Evolutionary conservation across 2,113 vertebrate genomes (phyloP).

Genomic region (Strix uralensis): DNA sequence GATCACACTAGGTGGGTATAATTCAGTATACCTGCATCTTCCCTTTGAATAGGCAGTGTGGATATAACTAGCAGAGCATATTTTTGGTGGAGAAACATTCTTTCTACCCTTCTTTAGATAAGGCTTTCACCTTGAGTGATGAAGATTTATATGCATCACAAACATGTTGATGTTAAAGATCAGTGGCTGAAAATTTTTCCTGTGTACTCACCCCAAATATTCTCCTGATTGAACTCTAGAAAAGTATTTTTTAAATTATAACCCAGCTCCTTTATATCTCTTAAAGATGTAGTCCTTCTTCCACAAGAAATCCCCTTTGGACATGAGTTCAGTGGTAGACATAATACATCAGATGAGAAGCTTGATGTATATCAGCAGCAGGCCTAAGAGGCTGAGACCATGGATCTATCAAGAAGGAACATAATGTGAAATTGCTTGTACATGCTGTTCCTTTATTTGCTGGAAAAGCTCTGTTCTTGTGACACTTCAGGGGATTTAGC

Average conservation of each 20-base stretch:
- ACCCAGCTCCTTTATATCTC: background rate
- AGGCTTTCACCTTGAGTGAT: background rate
- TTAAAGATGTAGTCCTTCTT: background rate
- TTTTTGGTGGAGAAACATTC: background rate
- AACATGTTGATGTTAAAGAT: background rate
- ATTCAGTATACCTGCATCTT: background rate
- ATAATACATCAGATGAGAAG: background rate
- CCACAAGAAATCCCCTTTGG: background rate
- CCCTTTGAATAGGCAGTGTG: background rate
- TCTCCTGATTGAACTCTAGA: background rate
- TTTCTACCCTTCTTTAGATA: background rate
- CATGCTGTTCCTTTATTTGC: constrained; percentile 22
- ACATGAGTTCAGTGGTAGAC: background rate
- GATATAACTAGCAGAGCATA: background rate
- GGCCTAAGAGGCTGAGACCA: background rate
- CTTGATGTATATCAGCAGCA: background rate
- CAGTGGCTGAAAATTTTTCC: background rate
- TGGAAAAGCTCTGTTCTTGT: constrained; percentile 26
- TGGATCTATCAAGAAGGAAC: constrained; percentile 35
- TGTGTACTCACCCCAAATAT: background rate
- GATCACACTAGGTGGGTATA: background rate
- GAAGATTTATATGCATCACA: background rate
- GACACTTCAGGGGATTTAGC: constrained; percentile 57
- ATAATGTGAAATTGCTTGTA: constrained; percentile 39
- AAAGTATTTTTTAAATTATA: constrained; percentile 1